phyloP scores from a whole-genome alignment of 2,888 invertebrate genomes.

The Campopleginae sp. region DNA sequence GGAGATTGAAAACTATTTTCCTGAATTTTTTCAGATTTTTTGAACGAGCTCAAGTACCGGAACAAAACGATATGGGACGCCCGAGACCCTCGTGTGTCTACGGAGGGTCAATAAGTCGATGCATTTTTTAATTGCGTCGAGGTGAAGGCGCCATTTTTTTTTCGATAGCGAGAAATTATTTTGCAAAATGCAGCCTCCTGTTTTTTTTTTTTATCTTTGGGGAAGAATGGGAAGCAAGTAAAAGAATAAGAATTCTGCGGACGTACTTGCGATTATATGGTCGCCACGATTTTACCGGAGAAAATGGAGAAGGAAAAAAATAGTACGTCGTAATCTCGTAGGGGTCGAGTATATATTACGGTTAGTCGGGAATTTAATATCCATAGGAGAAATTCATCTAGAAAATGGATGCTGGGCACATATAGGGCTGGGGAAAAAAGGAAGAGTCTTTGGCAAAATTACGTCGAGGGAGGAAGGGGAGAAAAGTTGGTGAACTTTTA shows the following conservation, averaged over 20 bases:
- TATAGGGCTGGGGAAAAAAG: not conserved
- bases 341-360: conserved; percentile 18
- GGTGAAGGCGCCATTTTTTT: no score
- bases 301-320: not conserved
- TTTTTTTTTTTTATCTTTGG: no score
- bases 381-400: conserved; percentile 33
- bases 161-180: no score
- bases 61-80: no score
- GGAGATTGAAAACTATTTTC: no score
- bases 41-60: no score
- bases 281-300: not conserved
- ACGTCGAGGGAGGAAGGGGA: not conserved
- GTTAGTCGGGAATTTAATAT: conserved; percentile 30
- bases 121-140: no score
- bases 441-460: conserved; percentile 3
- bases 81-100: no score
- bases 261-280: not conserved
- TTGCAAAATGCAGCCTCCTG: no score
- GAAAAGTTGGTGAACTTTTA: conserved; percentile 46
- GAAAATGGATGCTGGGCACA: conserved; percentile 37
- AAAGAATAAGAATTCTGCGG: not conserved
- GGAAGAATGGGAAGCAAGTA: no score
- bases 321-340: not conserved
- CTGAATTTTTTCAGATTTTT: no score
- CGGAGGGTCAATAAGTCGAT: no score